Base-by-base conservation (phyloP, 2,797 vertebrate genomes). In the Phrynocephalus vlangalii region DNA sequence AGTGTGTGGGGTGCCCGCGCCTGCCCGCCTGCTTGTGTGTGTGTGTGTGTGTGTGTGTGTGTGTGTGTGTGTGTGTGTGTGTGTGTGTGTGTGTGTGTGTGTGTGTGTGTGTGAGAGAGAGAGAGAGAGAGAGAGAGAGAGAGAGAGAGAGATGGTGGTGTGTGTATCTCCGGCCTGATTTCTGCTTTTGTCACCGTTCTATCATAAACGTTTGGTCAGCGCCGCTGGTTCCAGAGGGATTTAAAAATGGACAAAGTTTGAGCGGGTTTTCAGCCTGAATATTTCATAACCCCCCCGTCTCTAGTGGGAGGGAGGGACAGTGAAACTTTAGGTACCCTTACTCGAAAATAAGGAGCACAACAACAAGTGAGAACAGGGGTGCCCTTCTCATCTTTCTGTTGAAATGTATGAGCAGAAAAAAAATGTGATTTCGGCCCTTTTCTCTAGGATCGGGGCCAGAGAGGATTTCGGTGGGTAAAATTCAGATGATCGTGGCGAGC, bases 111-210 rank as follows among this genome's bases (percentile, higher is more conserved):
- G 52, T 13, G 73, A 77, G 26, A 70, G 78, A 0, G 5, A 16
- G 78, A 85, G 83, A 72, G 33, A 30, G 44, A 86, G 91, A 88
- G 0, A 33, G 22, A 24, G 60, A 67, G 15, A 26, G 18, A 11
- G 16, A 75, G 33, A 85, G 83, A 72, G 33, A 30, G 44, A 86
- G 91, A 88, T 33, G 33, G 33, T 38, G 15, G 71, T 56, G 20
- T 28, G 22, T 48, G 33, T n/a, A 20, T 9, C 28, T 38, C 28
- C 66, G 50, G 13, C 20, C 30, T 56, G 16, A 1, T 78, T 75
- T 52, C 28, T 16, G 0, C 2, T 11, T 56, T 1, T 20, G 87
- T 92, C 82, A 75, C 72, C 67, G 38, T 26, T 60, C 10, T 5
- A 11, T 38, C 63, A 68, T 44, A 70, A 77, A 73, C 1, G 16